These are phyloP conservation scores for Aphodius granarius DNA, from an alignment of 2,888 invertebrate species.

Conservation along the genomic window DNA sequence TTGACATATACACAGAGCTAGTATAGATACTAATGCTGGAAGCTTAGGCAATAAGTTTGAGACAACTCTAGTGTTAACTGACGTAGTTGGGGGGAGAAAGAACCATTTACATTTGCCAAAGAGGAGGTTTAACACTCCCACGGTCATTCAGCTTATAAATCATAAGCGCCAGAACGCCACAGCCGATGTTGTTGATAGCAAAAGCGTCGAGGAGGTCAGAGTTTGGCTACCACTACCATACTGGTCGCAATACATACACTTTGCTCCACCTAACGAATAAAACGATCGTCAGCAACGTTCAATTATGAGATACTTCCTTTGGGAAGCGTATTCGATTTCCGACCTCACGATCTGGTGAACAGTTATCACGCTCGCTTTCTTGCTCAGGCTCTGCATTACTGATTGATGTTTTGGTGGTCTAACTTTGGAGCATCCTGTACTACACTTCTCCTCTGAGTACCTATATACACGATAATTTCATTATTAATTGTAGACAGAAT, in stretches of 20 bases:
- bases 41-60: no score
- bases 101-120: neutral
- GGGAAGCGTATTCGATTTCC: neutral
- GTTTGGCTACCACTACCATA: no score
- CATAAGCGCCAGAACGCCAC: neutral
- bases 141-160: neutral
- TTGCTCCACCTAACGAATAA: neutral
- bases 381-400: no score
- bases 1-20: no score
- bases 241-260: neutral
- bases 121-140: neutral
- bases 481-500: no score
- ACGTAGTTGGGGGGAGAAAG: neutral
- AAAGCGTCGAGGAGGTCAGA: neutral
- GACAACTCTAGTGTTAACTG: no score
- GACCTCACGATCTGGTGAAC: neutral
- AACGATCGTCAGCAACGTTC: neutral
- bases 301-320: neutral
- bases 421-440: no score
- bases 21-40: no score
- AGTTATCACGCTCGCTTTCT: neutral
- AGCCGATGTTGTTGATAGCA: neutral
- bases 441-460: no score
- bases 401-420: no score
- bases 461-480: no score